Evolutionary conservation across 2,888 invertebrate genomes (phyloP), one percentile per base, ranked within the genome.

Genomic region (Euproctis similis): DNA sequence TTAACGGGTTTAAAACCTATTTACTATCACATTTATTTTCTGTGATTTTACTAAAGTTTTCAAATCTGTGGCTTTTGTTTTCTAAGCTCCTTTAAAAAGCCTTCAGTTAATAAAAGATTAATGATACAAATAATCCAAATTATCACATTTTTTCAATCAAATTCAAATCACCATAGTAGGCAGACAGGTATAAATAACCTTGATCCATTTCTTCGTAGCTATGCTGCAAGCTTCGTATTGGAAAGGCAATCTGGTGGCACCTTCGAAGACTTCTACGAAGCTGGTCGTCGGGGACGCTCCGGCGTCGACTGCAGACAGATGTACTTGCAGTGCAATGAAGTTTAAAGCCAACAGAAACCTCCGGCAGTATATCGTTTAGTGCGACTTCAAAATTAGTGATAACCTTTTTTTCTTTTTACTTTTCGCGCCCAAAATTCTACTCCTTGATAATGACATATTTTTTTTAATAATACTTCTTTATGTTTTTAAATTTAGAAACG

Each of bases 271-370:
- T 88, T 92, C 54, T 93, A 93, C 64, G 94, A 95, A 55, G 96
- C 96, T 3, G 94, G 94, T 11, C 88, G 95, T 62, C 87, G 92
- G 45, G 96, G 96, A 34, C 89, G 96, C 65, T 91, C 90, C 19
- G 95, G 94, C 25, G 90, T 93, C 50, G 93, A 95, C 68, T 96
- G 96, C 65, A 90, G 91, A 64, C 90, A 92, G 60, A 86, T 93
- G 46, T 96, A 93, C 80, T 86, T 93, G 55, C 90, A 94, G 73
- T 96, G 96, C 76, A 95, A 95, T 74, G 94, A 95, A 86, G 92
- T 94, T 70, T 94, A 90, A 87, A 36, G 27, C 36, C 37, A 46
- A 37, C 37, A 45, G 35, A 34, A 35, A 38, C 36, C 21, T 36
- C 42, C 53, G 45, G 51, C 50, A 54, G 50, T 54, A 42, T 34